Conservation (phyloP, 1,140 invertebrate species). For the Thaumetopoea pityocampa region DNA sequence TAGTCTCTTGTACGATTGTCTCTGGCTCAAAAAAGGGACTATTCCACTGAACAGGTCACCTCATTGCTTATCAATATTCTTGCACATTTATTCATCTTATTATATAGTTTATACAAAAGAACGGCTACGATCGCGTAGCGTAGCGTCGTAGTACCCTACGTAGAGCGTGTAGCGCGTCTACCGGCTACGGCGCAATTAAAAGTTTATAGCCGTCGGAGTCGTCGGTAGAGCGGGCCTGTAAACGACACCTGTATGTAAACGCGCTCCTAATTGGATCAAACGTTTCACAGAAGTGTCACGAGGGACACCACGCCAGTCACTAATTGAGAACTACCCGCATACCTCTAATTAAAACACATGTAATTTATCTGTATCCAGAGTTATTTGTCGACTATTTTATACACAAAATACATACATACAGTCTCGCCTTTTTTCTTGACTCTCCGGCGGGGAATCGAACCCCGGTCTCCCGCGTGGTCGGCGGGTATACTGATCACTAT, state of each 20-base stretch:
- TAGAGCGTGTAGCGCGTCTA: conserved; percentile 9
- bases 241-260: conserved; percentile 25
- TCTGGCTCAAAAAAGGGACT: too few relatives aligned
- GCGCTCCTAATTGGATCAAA: conserved; percentile 23
- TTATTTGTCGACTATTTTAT: neutral
- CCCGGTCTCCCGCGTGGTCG: too few relatives aligned
- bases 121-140: conserved; percentile 7
- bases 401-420: conserved; percentile 4
- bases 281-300: conserved; percentile 11
- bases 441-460: too few relatives aligned
- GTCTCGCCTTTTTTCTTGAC: too few relatives aligned
- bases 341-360: conserved; percentile 12
- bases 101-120: conserved; percentile 6
- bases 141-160: conserved; percentile 1
- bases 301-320: conserved; percentile 2
- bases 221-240: conserved; percentile 21
- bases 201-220: conserved; percentile 21
- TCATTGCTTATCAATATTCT: conserved; percentile 12
- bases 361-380: conserved; percentile 8
- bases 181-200: conserved; percentile 22
- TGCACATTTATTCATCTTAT: conserved; percentile 5
- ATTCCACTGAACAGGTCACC: too few relatives aligned
- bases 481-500: too few relatives aligned
- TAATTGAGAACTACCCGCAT: conserved; percentile 12
- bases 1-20: too few relatives aligned